These are phyloP conservation scores for Psittacus erithacus DNA, from an alignment of 2,113 vertebrate genomes.

Conservation along the genomic window DNA sequence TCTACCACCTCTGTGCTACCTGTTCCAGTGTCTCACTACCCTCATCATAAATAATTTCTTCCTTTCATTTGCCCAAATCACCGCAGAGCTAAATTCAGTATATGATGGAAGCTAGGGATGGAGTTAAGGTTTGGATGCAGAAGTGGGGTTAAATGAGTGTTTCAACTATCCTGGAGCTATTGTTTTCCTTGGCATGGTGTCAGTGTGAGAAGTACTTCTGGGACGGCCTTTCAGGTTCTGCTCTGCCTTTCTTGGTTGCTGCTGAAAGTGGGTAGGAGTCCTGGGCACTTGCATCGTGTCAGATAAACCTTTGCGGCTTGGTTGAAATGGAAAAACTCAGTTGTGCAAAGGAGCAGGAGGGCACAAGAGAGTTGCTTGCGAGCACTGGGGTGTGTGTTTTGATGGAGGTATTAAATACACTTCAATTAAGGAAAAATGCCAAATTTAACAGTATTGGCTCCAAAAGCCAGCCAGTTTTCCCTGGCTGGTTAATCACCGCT, in stretches of 20 bases:
- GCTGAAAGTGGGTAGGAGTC: accelerated
- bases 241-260: neutral
- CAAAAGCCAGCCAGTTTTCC: neutral
- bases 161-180: neutral
- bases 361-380: neutral
- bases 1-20: neutral
- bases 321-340: neutral
- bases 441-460: neutral
- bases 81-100: accelerated
- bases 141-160: neutral
- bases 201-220: neutral
- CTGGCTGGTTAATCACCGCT: neutral
- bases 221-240: neutral
- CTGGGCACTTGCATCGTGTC: neutral
- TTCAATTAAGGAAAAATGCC: neutral
- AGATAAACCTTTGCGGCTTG: neutral
- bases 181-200: neutral
- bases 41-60: neutral
- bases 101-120: neutral
- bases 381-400: neutral
- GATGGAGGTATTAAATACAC: neutral
- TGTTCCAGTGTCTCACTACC: neutral
- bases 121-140: neutral
- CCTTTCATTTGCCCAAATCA: neutral
- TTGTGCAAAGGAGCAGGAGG: neutral